Percentiles rank a stretch among this genome's conserved stretches.
Evolutionary conservation across 2,888 invertebrate genomes (phyloP).

Genomic region (Clepsis dumicolana): DNA sequence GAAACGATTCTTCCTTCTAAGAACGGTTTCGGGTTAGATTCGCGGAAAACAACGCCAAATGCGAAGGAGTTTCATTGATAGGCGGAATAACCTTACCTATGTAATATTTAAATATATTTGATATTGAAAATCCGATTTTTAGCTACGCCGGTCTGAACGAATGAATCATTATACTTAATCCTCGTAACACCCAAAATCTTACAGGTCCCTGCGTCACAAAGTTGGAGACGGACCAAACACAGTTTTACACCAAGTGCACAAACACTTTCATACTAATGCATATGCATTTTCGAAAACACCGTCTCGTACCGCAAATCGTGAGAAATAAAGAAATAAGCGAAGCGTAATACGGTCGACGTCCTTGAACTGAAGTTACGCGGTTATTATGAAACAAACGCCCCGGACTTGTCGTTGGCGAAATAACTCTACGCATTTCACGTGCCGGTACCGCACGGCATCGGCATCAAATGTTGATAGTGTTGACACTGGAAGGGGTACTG

Average conservation of each 20-base stretch:
- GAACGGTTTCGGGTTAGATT: not conserved
- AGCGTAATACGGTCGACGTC: slow-evolving; percentile 60
- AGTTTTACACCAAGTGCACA: not conserved
- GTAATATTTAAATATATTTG: not conserved
- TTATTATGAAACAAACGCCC: slow-evolving; percentile 46
- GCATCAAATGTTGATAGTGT: not conserved
- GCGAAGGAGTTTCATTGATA: not conserved
- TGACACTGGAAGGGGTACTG: not conserved
- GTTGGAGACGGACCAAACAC: not conserved
- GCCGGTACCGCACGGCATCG: slow-evolving; percentile 9
- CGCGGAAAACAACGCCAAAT: not conserved
- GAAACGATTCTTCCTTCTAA: not conserved
- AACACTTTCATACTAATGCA: not conserved
- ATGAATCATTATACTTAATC: no score
- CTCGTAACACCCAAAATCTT: not conserved
- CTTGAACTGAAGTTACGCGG: slow-evolving; percentile 72
- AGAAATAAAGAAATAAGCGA: slow-evolving; percentile 51
- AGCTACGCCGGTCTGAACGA: no score
- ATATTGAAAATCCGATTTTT: no score
- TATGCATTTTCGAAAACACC: slow-evolving; percentile 29
- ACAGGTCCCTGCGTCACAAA: not conserved
- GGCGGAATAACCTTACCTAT: not conserved
- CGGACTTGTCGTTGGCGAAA: slow-evolving; percentile 40
- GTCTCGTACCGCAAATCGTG: slow-evolving; percentile 48
- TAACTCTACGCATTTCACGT: slow-evolving; percentile 35